These are phyloP conservation scores for Spodoptera littoralis DNA, from an alignment of 2,888 invertebrate genomes.

Conservation along the genomic window DNA sequence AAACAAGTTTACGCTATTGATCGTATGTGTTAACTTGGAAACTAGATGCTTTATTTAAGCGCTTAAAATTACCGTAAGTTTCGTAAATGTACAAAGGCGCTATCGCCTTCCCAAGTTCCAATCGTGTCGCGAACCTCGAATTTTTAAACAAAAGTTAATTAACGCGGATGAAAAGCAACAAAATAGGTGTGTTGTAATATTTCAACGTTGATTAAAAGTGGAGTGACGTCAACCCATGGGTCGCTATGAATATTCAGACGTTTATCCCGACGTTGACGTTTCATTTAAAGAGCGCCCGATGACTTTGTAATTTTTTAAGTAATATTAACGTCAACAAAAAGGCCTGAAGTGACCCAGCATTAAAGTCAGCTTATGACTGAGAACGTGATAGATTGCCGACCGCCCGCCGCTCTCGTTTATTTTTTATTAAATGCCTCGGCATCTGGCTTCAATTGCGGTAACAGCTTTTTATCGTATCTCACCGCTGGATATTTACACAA, in stretches of 20 bases:
- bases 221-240: conserved; percentile 62
- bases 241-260: conserved; percentile 72
- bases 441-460: conserved; percentile 84
- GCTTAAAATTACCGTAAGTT: conserved; percentile 33
- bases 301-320: conserved; percentile 81
- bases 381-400: conserved; percentile 85
- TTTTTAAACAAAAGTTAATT: conserved; percentile 55
- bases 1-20: conserved; percentile 30
- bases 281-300: conserved; percentile 78
- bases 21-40: conserved; percentile 18
- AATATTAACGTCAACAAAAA: conserved; percentile 87
- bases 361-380: conserved; percentile 87
- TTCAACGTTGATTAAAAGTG: conserved; percentile 62
- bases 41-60: conserved; percentile 37
- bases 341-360: conserved; percentile 87
- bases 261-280: conserved; percentile 78
- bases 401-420: conserved; percentile 76
- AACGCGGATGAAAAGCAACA: conserved; percentile 57
- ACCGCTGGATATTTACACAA: conserved; percentile 63
- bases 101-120: conserved; percentile 13
- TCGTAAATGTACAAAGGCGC: conserved; percentile 47
- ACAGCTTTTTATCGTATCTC: conserved; percentile 76
- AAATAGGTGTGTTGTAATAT: conserved; percentile 64
- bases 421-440: conserved; percentile 84
- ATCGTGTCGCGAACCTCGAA: conserved; percentile 16